Evolutionary conservation across 2,797 vertebrate species (phyloP), one percentile per base, ranked within the genome.

Genomic region (Premnoplex brunnescens): DNA sequence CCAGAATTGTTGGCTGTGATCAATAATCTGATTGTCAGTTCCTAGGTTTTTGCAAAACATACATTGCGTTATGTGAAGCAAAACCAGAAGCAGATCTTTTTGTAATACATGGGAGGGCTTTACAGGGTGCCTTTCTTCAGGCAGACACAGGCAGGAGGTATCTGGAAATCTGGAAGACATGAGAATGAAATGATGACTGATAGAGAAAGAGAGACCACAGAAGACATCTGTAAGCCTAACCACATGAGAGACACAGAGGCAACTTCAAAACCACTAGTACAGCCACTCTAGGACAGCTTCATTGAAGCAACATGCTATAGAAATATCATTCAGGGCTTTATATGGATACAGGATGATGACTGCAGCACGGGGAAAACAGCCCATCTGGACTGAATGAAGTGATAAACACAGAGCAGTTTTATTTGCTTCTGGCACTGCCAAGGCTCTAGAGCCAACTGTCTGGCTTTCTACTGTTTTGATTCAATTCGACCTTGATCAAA

Each of bases 231-330:
- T 94, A 91, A 91, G 81, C 68, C 68, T 92, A 96, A 97, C 96
- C 96, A 96, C 95, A 96, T 91, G 81, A 96, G 54, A 97, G 91
- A 95, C 88, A 72, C 72, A 88, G 85, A 96, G 96, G 96, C 95
- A 96, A 89, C 95, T 96, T 96, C 91, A 97, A 97, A 97, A 96
- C 96, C 84, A 0, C 95, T 66, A 76, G 91, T 90, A 76, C 92
- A 94, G 92, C 94, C 90, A 83, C 60, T 96, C 95, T 85, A 93
- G 94, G 77, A 85, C 91, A 95, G 72, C 83, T 87, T 96, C 96
- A 96, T 89, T 96, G 93, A 96, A 94, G 88, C 91, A 96, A 68
- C 59, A 79, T 96, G 94, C 88, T 77, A 19, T 3, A 94, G 86
- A 82, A 95, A 92, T 90, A 92, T 52, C 76, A 71, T 54, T 84